Conservation (phyloP, 2,113 vertebrate genomes). For the Antennarius striatus region DNA sequence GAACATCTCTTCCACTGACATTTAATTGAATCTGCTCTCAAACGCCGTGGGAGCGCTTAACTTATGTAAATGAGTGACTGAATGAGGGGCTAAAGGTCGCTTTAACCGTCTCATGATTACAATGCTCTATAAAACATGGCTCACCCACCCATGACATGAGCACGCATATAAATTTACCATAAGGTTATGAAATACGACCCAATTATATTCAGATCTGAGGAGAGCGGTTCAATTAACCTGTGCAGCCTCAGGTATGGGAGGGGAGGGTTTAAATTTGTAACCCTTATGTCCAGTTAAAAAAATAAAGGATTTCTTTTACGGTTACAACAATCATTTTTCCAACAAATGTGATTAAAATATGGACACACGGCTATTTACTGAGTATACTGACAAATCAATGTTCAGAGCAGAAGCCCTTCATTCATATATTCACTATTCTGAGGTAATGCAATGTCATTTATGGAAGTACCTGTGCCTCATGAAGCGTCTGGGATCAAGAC, state of each 20-base stretch:
- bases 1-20: conserved; percentile 1
- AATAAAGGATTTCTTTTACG: too few species aligned
- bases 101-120: conserved; percentile 44
- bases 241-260: conserved; percentile 17
- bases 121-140: conserved; percentile 42
- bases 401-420: too few species aligned
- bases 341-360: too few species aligned
- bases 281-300: too few species aligned
- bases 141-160: conserved; percentile 53
- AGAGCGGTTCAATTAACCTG: conserved; percentile 61
- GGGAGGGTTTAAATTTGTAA: background rate
- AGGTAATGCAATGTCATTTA: too few species aligned
- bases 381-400: too few species aligned
- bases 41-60: conserved; percentile 1
- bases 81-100: conserved; percentile 33
- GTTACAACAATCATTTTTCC: too few species aligned
- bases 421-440: too few species aligned
- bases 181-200: conserved; percentile 52
- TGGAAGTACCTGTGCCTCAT: too few species aligned
- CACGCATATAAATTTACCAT: conserved; percentile 49
- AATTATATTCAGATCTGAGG: conserved; percentile 30
- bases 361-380: too few species aligned
- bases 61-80: conserved; percentile 35
- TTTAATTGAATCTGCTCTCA: conserved; percentile 21
- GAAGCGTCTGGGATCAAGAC: too few species aligned